Evolutionary conservation across 2,888 invertebrate genomes (phyloP).

Genomic region (Tubulanus polymorphus): DNA sequence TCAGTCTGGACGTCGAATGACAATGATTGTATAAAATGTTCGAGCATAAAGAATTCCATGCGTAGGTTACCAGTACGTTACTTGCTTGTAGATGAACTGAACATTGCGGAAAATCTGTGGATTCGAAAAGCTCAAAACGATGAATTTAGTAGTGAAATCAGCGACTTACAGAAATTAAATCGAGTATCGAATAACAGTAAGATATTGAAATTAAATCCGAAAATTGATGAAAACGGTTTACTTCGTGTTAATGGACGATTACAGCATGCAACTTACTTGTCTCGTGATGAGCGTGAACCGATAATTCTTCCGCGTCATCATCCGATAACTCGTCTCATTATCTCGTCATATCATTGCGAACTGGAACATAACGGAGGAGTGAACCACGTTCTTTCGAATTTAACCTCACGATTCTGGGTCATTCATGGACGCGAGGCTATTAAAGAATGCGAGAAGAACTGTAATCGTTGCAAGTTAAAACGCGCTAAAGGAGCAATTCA

Average conservation of each 20-base stretch:
- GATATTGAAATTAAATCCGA: conserved; percentile 1
- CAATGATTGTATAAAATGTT: too few relatives aligned
- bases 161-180: not conserved
- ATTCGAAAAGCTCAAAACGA: conserved; percentile 9
- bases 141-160: conserved; percentile 6
- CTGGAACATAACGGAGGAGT: conserved; percentile 3
- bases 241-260: conserved; percentile 1
- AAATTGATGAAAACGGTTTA: conserved; percentile 1
- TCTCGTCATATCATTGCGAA: conserved; percentile 10
- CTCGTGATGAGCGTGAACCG: conserved; percentile 13
- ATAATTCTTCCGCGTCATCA: conserved; percentile 17
- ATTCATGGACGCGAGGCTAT: conserved; percentile 6
- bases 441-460: conserved; percentile 8
- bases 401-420: conserved; percentile 14
- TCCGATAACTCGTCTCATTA: conserved; percentile 5
- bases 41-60: too few relatives aligned
- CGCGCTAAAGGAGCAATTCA: not conserved
- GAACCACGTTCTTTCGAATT: conserved; percentile 7
- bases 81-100: conserved; percentile 8
- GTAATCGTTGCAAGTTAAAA: not conserved
- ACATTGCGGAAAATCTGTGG: not conserved
- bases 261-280: conserved; percentile 7
- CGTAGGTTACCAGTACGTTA: too few relatives aligned
- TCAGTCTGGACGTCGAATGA: too few relatives aligned
- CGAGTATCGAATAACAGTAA: not conserved